Base-by-base conservation (phyloP, 2,888 invertebrate genomes). In the Hirtodrosophila confusa region DNA sequence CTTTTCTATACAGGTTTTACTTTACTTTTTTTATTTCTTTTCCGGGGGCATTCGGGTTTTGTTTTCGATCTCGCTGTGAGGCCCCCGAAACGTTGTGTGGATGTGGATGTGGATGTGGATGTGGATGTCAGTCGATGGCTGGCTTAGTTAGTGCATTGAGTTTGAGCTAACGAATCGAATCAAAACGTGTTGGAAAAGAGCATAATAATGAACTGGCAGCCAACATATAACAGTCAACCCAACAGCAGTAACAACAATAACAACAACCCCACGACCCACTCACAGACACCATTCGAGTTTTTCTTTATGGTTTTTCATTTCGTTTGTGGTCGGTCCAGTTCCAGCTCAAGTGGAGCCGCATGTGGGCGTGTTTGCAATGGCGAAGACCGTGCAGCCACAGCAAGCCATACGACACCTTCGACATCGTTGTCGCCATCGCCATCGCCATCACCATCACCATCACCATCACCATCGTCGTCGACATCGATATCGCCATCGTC, bases 181-280 rank as follows among this genome's bases (percentile, higher is more conserved):
- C 62, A 61, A 71, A 85, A 80, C 71, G 75, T 80, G 78, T 85
- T 85, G 65, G 78, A 85, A 78, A 72, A 69, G 73, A 72, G 79
- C 78, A 72, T 80, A 77, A 80, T 80, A 82, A 84, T 85, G 68
- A 77, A 80, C 77, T 73, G 57, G 36, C 68, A 60, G 54, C 27
- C 55, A 48, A 45, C 43, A 55, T 17, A 24, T 50, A 61, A 55
- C 8, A 7, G 31, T 31, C 31, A 31, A 31, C 31, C 31, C 43
- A 67, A 48, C 44, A 40, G n/a, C 40, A 50, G 7, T 8, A 41
- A 35, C 6, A 45, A 23, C 36, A 7, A n/a, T 17, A 53, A 49
- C 48, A 17, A 27, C 43, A 43, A 50, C 39, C 31, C 5, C 48
- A 12, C 65, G 29, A 61, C 57, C 69, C 47, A 58, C 72, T 62